Percentiles rank a stretch among this genome's conserved stretches.
Evolutionary conservation across 2,888 invertebrate species (phyloP).

Genomic region (Encarsia formosa): DNA sequence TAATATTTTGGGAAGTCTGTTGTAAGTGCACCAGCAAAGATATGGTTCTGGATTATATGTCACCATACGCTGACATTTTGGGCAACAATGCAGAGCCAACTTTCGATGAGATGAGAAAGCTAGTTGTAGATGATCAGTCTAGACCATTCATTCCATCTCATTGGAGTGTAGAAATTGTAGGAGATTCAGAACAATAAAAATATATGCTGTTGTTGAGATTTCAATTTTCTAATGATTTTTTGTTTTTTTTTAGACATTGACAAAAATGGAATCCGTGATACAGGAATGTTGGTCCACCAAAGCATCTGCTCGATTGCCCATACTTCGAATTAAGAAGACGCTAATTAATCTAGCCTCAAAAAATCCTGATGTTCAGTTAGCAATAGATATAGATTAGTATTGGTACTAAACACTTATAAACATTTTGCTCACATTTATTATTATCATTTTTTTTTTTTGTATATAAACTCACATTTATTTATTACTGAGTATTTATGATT

Average conservation of each 20-base stretch:
- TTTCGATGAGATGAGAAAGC: slow-evolving; percentile 91
- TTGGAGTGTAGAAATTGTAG: slow-evolving; percentile 73
- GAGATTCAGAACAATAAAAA: too few species aligned
- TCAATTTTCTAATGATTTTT: too few species aligned
- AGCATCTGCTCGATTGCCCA: slow-evolving; percentile 76
- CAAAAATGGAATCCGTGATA: slow-evolving; percentile 75
- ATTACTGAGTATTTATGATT: too few species aligned
- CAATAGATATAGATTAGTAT: too few species aligned
- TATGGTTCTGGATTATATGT: slow-evolving; percentile 67
- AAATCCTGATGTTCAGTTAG: slow-evolving; percentile 64
- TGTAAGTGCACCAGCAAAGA: slow-evolving; percentile 71
- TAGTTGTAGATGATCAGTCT: slow-evolving; percentile 80
- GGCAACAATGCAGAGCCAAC: slow-evolving; percentile 57
- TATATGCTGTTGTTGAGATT: too few species aligned
- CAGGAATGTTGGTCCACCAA: slow-evolving; percentile 88
- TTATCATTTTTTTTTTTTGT: too few species aligned
- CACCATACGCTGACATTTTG: slow-evolving; percentile 83
- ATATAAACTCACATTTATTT: too few species aligned
- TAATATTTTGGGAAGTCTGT: slow-evolving; percentile 88
- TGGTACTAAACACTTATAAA: too few species aligned
- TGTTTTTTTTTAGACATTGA: slow-evolving; percentile 61
- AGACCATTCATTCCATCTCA: slow-evolving; percentile 77
- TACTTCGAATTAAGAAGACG: slow-evolving; percentile 81
- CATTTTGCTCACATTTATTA: too few species aligned
- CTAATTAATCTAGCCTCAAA: slow-evolving; percentile 71